Conservation (phyloP, 2,113 vertebrate genomes). For the Coptodon bakossiorum region DNA sequence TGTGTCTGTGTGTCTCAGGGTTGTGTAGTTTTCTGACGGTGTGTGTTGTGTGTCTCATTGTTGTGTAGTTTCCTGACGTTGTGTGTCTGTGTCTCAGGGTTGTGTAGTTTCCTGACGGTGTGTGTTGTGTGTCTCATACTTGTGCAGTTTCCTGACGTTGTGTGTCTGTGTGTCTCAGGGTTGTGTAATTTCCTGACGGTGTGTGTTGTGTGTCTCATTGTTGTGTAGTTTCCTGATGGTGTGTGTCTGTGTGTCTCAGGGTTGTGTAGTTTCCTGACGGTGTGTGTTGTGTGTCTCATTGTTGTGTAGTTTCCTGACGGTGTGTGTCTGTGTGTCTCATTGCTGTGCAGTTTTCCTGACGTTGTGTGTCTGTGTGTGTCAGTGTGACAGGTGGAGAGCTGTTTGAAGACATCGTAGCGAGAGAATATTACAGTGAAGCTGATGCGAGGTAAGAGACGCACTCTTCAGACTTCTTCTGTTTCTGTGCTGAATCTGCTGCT, state of each 20-base stretch:
- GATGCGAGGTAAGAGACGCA: slow-evolving; percentile 63
- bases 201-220: fast-evolving
- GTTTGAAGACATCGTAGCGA: slow-evolving; percentile 75
- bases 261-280: fast-evolving
- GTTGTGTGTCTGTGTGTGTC: neutral
- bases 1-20: too few species aligned
- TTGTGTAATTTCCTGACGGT: fast-evolving
- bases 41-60: too few species aligned
- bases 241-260: fast-evolving
- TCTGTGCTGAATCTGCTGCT: neutral
- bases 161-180: too few species aligned
- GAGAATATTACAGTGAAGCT: slow-evolving; percentile 77
- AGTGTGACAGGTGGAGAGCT: slow-evolving; percentile 76
- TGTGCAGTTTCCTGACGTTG: fast-evolving
- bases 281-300: neutral
- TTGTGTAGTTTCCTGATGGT: fast-evolving
- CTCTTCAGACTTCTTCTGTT: neutral
- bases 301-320: neutral
- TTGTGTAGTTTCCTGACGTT: fast-evolving
- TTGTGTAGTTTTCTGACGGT: fast-evolving
- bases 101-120: too few species aligned
- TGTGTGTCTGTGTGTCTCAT: neutral
- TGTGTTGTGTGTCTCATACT: neutral
- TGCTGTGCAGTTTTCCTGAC: neutral
- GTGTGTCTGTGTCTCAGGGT: too few species aligned